Percentiles rank a stretch among this genome's conserved stretches.
Evolutionary conservation across 2,113 vertebrate species (phyloP).

Genomic region (Cebidichthys violaceus): DNA sequence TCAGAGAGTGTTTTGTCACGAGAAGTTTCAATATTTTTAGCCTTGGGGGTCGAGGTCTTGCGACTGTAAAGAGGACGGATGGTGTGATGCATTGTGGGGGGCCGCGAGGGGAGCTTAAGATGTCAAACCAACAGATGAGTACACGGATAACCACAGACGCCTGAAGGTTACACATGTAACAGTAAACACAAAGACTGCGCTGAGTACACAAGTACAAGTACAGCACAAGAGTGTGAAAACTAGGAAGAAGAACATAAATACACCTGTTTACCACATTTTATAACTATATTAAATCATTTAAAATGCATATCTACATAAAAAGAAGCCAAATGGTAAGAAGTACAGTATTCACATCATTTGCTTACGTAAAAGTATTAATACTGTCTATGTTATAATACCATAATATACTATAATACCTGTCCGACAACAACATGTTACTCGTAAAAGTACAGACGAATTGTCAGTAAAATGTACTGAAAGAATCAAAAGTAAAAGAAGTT

Average conservation of each 20-base stretch:
- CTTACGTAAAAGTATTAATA: too few relatives aligned
- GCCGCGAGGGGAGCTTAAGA: not conserved
- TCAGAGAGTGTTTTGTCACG: not conserved
- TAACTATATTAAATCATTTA: not conserved
- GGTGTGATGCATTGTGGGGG: conserved; percentile 3
- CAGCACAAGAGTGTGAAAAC: not conserved
- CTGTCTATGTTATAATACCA: too few relatives aligned
- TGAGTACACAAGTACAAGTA: not conserved
- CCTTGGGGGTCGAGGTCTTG: conserved; percentile 2
- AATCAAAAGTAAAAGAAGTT: not conserved
- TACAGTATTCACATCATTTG: not conserved
- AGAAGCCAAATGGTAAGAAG: not conserved
- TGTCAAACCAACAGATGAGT: conserved; percentile 8
- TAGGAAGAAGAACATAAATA: not conserved
- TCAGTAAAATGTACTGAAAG: not conserved
- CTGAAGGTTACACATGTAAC: not conserved
- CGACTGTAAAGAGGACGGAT: conserved; percentile 9
- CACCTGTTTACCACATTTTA: not conserved
- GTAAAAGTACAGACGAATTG: not conserved
- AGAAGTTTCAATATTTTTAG: not conserved
- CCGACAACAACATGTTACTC: not conserved
- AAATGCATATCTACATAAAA: not conserved
- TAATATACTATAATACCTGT: too few relatives aligned
- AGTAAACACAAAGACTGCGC: not conserved
- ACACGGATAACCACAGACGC: not conserved